Evolutionary conservation across 1,140 invertebrate genomes (phyloP).

Genomic region (Dendroctonus ponderosae): DNA sequence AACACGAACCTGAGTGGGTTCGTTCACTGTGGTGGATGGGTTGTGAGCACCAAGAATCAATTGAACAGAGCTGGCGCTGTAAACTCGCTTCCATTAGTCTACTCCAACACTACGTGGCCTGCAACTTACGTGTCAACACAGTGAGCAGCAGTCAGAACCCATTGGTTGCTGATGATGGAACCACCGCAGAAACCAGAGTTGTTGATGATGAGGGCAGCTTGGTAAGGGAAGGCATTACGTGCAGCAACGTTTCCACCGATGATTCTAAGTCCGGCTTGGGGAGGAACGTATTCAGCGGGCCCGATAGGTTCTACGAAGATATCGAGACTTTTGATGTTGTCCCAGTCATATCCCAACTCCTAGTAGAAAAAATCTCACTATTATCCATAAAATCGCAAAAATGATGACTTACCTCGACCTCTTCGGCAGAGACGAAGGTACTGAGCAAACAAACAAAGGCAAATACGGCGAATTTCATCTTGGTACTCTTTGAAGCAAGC

Average conservation of each 20-base stretch:
- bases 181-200: conserved; percentile 28
- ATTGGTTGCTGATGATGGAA: conserved; percentile 12
- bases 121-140: conserved; percentile 8
- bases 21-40: not conserved
- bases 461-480: conserved; percentile 22
- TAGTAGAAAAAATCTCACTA: not conserved
- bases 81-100: not conserved
- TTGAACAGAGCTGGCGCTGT: conserved; percentile 5
- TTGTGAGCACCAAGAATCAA: conserved; percentile 24
- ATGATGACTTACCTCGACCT: conserved; percentile 4
- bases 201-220: conserved; percentile 28
- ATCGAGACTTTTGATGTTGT: conserved; percentile 8
- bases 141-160: conserved; percentile 29
- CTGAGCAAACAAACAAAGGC: conserved; percentile 16
- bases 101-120: not conserved
- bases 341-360: conserved; percentile 16
- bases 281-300: not conserved
- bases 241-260: conserved; percentile 16
- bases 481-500: conserved; percentile 3
- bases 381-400: not conserved
- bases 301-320: conserved; percentile 20
- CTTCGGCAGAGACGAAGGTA: conserved; percentile 12
- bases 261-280: conserved; percentile 8
- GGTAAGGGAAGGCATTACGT: conserved; percentile 17
- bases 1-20: conserved; percentile 11